Base-by-base conservation (phyloP, 1,140 invertebrate species). In the Papilio polytes region DNA sequence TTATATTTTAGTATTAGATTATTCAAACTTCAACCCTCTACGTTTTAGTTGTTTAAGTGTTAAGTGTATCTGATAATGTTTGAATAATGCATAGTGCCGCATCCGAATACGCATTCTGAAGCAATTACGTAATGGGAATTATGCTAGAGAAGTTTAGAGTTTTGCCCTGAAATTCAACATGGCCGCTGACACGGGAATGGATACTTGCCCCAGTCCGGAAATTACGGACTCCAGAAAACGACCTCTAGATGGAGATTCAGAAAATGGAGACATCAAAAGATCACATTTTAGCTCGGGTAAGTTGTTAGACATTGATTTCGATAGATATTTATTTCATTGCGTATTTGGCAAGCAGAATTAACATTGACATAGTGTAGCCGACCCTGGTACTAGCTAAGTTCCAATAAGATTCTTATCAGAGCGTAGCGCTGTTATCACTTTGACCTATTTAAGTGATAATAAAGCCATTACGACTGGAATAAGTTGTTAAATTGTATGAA, bases 281-380 rank as follows among this genome's bases (percentile, higher is more conserved):
- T 98, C 98, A 83, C 98, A 98, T 95, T 98, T 98, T 95, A 98
- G 97, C 92, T 97, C 97, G 97, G 98, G 98, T 98, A 96, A 96
- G 95, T 95, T 78, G 78, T 85, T 83, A 81, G 81, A 81, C 81
- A 85, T 85, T 83, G 85, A 81, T 86, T 85, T 53, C 26, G 82
- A 85, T 63, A 80, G 83, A 81, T 81, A 76, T 88, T 88, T 90
- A 91, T 85, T 93, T 86, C 84, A 91, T 87, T 91, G 89, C 92
- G 92, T 94, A 93, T 90, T 93, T 92, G 87, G 87, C 91, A 91
- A 91, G 87, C 87, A 85, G 87, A 85, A 84, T 90, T 93, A 94
- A 93, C 93, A 94, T 94, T 94, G 93, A 95, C 90, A 91, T 82
- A 90, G 87, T 85, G 87, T 66, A 88, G 84, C 82, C 84, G 89